phyloP scores from a whole-genome alignment of 2,888 invertebrate species.

The Protula sp. region DNA sequence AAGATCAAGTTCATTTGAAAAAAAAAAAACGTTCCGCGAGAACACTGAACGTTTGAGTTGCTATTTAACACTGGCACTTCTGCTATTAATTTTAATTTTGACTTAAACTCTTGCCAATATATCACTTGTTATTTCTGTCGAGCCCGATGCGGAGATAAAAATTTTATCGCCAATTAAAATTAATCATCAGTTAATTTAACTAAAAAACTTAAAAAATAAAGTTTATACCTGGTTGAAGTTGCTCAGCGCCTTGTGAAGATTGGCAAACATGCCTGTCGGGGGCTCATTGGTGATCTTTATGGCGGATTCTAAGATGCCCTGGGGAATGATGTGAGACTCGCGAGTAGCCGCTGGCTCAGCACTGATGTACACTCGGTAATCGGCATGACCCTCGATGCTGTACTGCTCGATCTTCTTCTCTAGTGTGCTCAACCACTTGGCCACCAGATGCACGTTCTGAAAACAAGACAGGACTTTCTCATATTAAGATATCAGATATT shows the following conservation, averaged over 20 bases:
- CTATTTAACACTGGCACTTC: no score
- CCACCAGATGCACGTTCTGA: constrained; percentile 92
- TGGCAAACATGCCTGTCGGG: constrained; percentile 93
- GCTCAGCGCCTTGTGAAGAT: constrained; percentile 87
- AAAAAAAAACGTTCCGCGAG: no score
- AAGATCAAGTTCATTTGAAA: neutral
- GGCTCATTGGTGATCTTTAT: constrained; percentile 97
- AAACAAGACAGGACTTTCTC: no score
- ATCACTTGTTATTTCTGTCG: no score
- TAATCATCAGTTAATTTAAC: no score
- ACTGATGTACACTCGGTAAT: constrained; percentile 85
- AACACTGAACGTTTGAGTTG: no score
- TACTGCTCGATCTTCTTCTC: constrained; percentile 88
- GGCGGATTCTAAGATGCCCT: constrained; percentile 87
- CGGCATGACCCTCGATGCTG: constrained; percentile 69
- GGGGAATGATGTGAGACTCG: constrained; percentile 85
- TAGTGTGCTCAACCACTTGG: constrained; percentile 82
- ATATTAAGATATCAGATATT: no score
- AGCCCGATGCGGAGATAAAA: no score
- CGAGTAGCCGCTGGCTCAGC: constrained; percentile 88
- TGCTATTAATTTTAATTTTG: no score
- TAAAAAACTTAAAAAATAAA: constrained; percentile 35
- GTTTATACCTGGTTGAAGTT: constrained; percentile 80
- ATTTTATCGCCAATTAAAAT: no score
- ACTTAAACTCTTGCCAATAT: no score